Percentiles rank a stretch among this genome's conserved stretches.
Conservation (phyloP, 2,888 invertebrate genomes). For the Polymixis flavicincta region DNA sequence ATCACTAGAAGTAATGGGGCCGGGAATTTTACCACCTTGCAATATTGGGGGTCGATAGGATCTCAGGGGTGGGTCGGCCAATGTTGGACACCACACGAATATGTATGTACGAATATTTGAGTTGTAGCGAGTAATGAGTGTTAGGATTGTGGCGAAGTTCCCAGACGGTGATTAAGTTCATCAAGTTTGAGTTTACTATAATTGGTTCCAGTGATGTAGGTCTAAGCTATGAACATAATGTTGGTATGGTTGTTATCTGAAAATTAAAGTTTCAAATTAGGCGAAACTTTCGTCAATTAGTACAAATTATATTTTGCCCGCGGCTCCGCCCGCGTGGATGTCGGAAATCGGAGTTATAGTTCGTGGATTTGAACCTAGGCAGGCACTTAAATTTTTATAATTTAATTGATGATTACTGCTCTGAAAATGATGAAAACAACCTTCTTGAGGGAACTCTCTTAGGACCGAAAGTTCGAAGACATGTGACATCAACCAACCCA, state of each 20-base stretch:
- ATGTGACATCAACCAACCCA: too few relatives aligned
- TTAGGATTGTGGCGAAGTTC: constrained; percentile 15
- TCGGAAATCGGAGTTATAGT: too few relatives aligned
- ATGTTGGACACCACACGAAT: constrained; percentile 62
- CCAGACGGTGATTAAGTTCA: constrained; percentile 6
- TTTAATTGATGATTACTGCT: too few relatives aligned
- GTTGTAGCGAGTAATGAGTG: constrained; percentile 23
- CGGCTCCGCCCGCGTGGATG: too few relatives aligned
- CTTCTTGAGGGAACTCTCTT: too few relatives aligned
- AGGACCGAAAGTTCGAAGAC: too few relatives aligned
- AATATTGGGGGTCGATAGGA: constrained; percentile 82
- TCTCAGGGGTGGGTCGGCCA: constrained; percentile 62
- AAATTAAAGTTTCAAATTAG: background rate
- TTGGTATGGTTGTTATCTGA: background rate
- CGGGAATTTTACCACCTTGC: constrained; percentile 85
- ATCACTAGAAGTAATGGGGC: constrained; percentile 76
- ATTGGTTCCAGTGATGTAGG: background rate
- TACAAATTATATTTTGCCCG: background rate
- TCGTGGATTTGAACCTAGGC: too few relatives aligned
- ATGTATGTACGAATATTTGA: constrained; percentile 44
- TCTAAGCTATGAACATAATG: background rate
- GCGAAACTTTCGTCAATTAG: background rate
- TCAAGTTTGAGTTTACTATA: background rate
- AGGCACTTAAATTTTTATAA: too few relatives aligned
- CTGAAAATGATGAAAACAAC: background rate